These are phyloP conservation scores for Tenthredo livida DNA, from an alignment of 2,888 invertebrate genomes.

Conservation along the genomic window DNA sequence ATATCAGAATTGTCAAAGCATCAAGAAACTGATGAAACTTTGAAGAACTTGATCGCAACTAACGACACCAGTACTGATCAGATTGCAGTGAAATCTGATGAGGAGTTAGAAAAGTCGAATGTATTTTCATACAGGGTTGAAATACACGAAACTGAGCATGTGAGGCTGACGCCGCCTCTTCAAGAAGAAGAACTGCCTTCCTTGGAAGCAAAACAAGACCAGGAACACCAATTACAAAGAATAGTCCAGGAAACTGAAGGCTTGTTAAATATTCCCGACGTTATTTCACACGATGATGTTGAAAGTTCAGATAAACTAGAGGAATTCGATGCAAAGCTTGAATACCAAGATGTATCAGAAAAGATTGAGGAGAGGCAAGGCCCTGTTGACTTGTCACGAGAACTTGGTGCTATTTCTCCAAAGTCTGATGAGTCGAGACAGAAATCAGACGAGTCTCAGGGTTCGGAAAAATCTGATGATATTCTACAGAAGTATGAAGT, in stretches of 20 bases:
- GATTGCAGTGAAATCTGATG: conserved; percentile 5
- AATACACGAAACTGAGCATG: not conserved
- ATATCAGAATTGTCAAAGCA: conserved; percentile 1
- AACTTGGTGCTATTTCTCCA: not conserved
- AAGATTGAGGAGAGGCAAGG: conserved; percentile 8
- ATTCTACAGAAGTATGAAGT: conserved; percentile 61
- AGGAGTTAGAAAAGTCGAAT: not conserved
- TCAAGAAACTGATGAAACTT: not conserved
- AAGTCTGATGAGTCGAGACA: conserved; percentile 18
- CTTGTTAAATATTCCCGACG: not conserved
- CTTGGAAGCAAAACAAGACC: not conserved
- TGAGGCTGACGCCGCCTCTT: not conserved
- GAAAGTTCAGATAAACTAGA: not conserved
- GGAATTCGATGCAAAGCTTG: not conserved
- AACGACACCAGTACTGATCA: not conserved
- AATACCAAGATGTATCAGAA: not conserved
- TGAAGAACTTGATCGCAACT: not conserved
- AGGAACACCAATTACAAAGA: not conserved
- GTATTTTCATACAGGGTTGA: not conserved
- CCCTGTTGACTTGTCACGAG: not conserved
- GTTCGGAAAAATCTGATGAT: conserved; percentile 43
- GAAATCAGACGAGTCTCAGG: conserved; percentile 42
- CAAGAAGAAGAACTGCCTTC: not conserved
- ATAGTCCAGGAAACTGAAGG: not conserved
- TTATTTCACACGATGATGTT: not conserved